phyloP scores from a whole-genome alignment of 2,888 invertebrate genomes.

The Drosophila tripunctata region DNA sequence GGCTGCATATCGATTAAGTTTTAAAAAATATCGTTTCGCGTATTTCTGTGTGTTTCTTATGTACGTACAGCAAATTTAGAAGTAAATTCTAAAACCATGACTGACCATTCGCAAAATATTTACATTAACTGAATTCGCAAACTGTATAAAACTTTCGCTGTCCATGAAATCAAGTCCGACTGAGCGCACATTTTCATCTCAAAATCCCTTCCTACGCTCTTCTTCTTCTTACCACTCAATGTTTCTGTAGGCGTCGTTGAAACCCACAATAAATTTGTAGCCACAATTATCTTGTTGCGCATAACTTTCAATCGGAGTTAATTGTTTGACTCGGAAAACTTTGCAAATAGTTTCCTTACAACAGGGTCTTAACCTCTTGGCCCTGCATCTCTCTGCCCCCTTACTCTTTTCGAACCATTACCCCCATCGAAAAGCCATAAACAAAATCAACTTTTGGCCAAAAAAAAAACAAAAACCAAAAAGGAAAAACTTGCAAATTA shows the following conservation, averaged over 20 bases:
- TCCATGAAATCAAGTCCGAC: too few species aligned
- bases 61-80: too few species aligned
- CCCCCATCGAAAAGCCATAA: slow-evolving; percentile 23
- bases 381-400: background rate
- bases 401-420: background rate
- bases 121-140: too few species aligned
- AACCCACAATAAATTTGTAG: slow-evolving; percentile 49
- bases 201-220: background rate
- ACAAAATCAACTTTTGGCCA: slow-evolving; percentile 47
- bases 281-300: slow-evolving; percentile 67
- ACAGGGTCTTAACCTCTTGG: background rate
- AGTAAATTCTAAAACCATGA: too few species aligned
- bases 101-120: too few species aligned
- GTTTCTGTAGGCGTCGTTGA: slow-evolving; percentile 29
- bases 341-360: slow-evolving; percentile 42
- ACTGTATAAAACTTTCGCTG: too few species aligned
- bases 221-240: background rate
- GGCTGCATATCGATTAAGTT: too few species aligned
- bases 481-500: slow-evolving; percentile 51
- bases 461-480: background rate
- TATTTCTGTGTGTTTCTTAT: too few species aligned
- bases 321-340: slow-evolving; percentile 68
- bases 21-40: too few species aligned
- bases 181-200: too few species aligned
- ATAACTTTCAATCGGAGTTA: slow-evolving; percentile 74